Percentiles rank a stretch among this genome's conserved stretches.
Conservation (phyloP, 2,797 vertebrate species). For the Mus spretus region DNA sequence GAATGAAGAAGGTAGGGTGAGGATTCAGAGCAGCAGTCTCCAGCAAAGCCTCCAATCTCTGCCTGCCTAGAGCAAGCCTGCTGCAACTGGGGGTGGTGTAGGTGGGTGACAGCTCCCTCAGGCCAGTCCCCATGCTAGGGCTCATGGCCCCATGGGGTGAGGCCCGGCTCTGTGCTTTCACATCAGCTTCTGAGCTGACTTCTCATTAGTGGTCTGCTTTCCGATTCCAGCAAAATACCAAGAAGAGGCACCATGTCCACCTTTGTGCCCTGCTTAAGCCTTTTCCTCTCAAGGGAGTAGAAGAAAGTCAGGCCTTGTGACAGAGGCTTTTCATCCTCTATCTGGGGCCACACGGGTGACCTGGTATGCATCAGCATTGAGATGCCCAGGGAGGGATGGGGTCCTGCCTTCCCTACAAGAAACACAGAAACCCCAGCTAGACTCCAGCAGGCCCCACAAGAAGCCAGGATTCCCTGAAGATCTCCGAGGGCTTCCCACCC, state of each 20-base stretch:
- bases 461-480: neutral
- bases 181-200: neutral
- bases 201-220: neutral
- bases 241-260: neutral
- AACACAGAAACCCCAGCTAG: neutral
- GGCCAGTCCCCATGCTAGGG: rapidly evolving
- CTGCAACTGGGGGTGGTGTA: neutral
- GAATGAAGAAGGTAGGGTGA: neutral
- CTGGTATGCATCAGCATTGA: neutral
- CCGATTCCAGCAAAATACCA: neutral
- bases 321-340: neutral
- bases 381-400: no score
- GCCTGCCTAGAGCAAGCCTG: neutral
- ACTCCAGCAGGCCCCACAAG: neutral
- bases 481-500: neutral
- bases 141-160: neutral
- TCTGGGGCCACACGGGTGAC: neutral
- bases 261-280: neutral
- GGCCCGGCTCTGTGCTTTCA: neutral
- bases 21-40: neutral
- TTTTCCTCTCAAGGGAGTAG: neutral
- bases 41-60: neutral
- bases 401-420: neutral
- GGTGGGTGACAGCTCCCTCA: neutral
- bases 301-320: neutral